Percentiles rank a stretch among this genome's conserved stretches.
Conservation (phyloP, 2,113 vertebrate genomes). For the Indri indri region DNA sequence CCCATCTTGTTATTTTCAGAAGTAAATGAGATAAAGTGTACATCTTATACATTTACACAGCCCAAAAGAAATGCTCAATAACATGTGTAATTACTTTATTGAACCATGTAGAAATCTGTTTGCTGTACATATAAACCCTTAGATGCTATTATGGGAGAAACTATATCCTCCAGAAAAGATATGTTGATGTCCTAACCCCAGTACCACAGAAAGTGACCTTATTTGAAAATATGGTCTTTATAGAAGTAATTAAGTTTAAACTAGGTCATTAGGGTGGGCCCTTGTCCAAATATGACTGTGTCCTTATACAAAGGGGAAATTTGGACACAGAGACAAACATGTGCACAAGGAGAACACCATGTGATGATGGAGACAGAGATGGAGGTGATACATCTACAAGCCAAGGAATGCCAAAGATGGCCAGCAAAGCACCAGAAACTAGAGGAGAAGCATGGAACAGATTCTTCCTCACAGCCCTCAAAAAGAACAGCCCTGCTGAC, state of each 20-base stretch:
- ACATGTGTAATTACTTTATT: background rate
- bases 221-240: background rate
- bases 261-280: background rate
- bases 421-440: background rate
- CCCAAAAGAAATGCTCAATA: background rate
- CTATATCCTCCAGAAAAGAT: background rate
- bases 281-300: background rate
- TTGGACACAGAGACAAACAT: background rate
- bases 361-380: background rate
- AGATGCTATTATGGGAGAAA: background rate
- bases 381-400: background rate
- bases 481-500: background rate
- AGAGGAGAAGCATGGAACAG: background rate
- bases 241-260: background rate
- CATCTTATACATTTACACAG: background rate
- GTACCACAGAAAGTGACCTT: background rate
- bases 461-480: background rate
- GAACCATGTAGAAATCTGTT: background rate
- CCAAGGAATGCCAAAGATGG: background rate
- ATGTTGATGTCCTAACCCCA: background rate
- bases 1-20: background rate
- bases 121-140: background rate
- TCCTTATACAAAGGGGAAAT: background rate
- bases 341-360: background rate
- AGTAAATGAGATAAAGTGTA: background rate